Conservation (phyloP, 2,888 invertebrate species). For the Allophyes oxyacanthae region DNA sequence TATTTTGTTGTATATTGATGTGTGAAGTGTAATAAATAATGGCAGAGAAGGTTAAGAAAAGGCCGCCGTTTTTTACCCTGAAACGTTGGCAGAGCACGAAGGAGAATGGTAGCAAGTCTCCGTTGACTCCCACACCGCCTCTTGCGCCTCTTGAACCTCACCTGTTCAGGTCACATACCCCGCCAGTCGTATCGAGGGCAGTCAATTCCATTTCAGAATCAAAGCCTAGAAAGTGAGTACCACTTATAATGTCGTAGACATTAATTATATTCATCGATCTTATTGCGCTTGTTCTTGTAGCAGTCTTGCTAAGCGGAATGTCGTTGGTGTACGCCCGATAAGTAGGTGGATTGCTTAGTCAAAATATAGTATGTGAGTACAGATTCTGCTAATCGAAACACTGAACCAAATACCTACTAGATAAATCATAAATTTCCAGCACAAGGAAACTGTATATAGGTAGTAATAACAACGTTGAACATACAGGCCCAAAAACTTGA, state of each 20-base stretch:
- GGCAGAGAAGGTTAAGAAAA: conserved; percentile 81
- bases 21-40: conserved; percentile 62
- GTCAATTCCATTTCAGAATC: conserved; percentile 60
- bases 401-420: conserved; percentile 3
- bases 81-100: conserved; percentile 76
- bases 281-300: conserved; percentile 35
- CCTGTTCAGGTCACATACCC: conserved; percentile 54
- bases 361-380: conserved; percentile 3
- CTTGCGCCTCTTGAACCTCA: conserved; percentile 44
- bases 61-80: conserved; percentile 74
- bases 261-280: conserved; percentile 54
- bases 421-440: conserved; percentile 8
- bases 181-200: conserved; percentile 49
- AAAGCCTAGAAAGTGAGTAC: conserved; percentile 74
- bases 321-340: conserved; percentile 22
- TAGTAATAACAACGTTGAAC: too few relatives aligned
- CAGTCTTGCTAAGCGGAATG: conserved; percentile 35
- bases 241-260: conserved; percentile 39
- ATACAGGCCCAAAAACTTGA: too few relatives aligned
- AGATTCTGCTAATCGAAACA: conserved; percentile 6
- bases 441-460: too few relatives aligned
- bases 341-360: conserved; percentile 14
- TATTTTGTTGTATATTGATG: conserved; percentile 45
- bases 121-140: conserved; percentile 30
- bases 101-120: conserved; percentile 40